Evolutionary conservation across 2,888 invertebrate species (phyloP).

Genomic region (Dryadula phaetusa): DNA sequence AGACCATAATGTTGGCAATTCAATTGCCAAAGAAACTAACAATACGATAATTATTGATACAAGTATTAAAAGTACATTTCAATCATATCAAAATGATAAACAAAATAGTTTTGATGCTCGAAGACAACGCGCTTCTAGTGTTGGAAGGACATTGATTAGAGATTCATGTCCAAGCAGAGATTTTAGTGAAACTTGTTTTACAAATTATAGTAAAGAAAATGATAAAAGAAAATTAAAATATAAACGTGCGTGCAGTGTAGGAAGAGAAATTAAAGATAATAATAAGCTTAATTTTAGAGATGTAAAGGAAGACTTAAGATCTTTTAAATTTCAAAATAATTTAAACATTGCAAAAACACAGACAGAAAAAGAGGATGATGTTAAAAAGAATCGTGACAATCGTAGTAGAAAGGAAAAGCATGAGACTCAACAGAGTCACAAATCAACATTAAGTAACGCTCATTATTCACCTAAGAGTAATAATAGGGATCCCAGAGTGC

Average conservation of each 20-base stretch:
- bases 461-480: slow-evolving; percentile 64
- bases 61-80: slow-evolving; percentile 69
- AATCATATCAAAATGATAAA: slow-evolving; percentile 54
- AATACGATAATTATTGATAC: slow-evolving; percentile 70
- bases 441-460: slow-evolving; percentile 1
- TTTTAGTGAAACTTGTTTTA: slow-evolving; percentile 32
- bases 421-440: slow-evolving; percentile 32
- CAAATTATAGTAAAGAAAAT: slow-evolving; percentile 15
- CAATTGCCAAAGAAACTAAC: slow-evolving; percentile 49
- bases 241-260: slow-evolving; percentile 69
- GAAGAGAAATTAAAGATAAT: slow-evolving; percentile 54
- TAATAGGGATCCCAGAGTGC: slow-evolving; percentile 66
- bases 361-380: slow-evolving; percentile 31
- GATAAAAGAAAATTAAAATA: slow-evolving; percentile 51
- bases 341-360: slow-evolving; percentile 38
- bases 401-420: slow-evolving; percentile 51
- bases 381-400: slow-evolving; percentile 17
- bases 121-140: slow-evolving; percentile 69
- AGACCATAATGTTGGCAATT: slow-evolving; percentile 21
- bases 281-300: slow-evolving; percentile 60
- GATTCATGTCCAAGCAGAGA: slow-evolving; percentile 34
- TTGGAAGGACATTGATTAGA: slow-evolving; percentile 61
- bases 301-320: slow-evolving; percentile 69
- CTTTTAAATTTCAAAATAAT: slow-evolving; percentile 54
- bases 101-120: slow-evolving; percentile 57